phyloP scores from a whole-genome alignment of 2,797 vertebrate genomes.

The Cichlasoma orientale region DNA sequence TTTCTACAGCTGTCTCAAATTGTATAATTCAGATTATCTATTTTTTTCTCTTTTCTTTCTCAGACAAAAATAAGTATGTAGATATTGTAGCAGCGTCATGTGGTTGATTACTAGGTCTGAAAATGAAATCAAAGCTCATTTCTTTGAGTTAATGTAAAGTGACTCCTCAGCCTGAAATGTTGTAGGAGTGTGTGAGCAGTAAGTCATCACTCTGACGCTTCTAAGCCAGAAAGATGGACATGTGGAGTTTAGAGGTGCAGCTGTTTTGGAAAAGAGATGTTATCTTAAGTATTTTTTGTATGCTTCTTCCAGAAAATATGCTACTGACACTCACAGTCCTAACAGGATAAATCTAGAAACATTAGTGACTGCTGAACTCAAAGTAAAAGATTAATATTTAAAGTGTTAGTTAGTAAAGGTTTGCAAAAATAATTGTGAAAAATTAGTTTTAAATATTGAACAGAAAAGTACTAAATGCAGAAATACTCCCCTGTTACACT shows the following conservation, averaged over 20 bases:
- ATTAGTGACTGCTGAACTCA: background rate
- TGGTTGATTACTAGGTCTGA: background rate
- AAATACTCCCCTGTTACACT: too few relatives aligned
- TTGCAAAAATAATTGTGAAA: too few relatives aligned
- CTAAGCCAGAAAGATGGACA: background rate
- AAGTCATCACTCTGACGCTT: constrained; percentile 11
- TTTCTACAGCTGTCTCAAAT: constrained; percentile 65
- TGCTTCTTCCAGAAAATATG: background rate
- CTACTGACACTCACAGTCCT: background rate
- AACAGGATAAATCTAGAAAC: background rate
- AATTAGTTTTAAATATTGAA: too few relatives aligned
- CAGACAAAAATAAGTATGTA: constrained; percentile 8
- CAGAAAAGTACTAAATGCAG: too few relatives aligned
- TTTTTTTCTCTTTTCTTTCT: background rate
- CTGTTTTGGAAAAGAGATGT: constrained; percentile 59
- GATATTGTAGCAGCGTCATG: background rate
- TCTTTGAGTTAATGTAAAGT: background rate
- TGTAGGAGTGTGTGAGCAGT: constrained; percentile 49
- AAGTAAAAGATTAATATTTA: too few relatives aligned
- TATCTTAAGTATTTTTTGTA: constrained; percentile 41
- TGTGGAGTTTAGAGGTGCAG: constrained; percentile 24
- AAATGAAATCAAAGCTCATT: constrained; percentile 27
- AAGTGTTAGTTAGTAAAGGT: too few relatives aligned
- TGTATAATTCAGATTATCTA: constrained; percentile 21
- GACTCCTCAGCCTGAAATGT: constrained; percentile 52